A percentile compares a stretch with the other conserved stretches of the same genome.
Conservation (phyloP, 1,140 invertebrate species). For the Ylistrum balloti region DNA sequence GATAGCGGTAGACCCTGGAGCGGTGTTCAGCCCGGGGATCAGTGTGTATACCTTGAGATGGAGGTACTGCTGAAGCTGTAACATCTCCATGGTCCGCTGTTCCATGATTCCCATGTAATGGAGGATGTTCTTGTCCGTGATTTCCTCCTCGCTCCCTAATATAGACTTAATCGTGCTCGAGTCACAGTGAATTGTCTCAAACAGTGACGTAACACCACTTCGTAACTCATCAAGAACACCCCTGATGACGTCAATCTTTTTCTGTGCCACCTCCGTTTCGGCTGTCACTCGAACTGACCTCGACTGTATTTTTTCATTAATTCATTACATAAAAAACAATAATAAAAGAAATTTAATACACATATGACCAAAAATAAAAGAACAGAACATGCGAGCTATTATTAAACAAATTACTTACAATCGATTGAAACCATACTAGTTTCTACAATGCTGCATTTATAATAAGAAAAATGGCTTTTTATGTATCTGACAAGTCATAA, state of each 20-base stretch:
- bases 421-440: no score
- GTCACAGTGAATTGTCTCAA: slow-evolving; percentile 69
- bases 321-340: no score
- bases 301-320: neutral
- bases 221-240: slow-evolving; percentile 76
- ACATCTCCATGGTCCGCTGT: slow-evolving; percentile 74
- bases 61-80: slow-evolving; percentile 73
- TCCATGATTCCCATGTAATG: slow-evolving; percentile 79
- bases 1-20: no score
- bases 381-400: no score
- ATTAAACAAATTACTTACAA: no score
- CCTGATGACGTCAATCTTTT: slow-evolving; percentile 68
- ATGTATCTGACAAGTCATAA: no score
- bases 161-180: slow-evolving; percentile 71
- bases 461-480: no score
- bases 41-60: slow-evolving; percentile 68
- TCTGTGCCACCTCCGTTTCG: slow-evolving; percentile 69
- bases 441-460: no score
- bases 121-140: slow-evolving; percentile 76
- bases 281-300: neutral
- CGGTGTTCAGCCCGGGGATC: no score
- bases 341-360: no score
- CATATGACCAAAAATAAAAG: no score
- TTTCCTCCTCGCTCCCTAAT: slow-evolving; percentile 72
- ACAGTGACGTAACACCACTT: slow-evolving; percentile 70